These are phyloP conservation scores for Drosophila colorata DNA, from an alignment of 2,888 invertebrate genomes.

Conservation along the genomic window DNA sequence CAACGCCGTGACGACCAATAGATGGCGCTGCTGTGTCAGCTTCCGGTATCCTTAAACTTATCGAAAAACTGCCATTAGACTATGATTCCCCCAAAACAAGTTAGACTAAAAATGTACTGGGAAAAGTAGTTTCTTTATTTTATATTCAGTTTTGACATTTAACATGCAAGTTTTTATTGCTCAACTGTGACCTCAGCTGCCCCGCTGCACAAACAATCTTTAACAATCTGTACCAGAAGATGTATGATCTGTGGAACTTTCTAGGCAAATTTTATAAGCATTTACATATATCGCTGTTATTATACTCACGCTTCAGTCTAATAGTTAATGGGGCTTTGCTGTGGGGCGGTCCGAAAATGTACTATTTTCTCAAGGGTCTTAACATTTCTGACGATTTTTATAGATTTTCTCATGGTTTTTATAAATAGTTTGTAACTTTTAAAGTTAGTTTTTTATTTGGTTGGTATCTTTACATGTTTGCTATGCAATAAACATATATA, in stretches of 20 bases:
- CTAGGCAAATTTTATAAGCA: constrained; percentile 17
- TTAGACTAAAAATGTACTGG: constrained; percentile 9
- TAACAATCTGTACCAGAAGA: constrained; percentile 34
- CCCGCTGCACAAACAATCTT: constrained; percentile 26
- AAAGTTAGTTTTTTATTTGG: constrained; percentile 64
- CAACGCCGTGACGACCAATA: constrained; percentile 9
- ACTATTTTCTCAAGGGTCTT: constrained; percentile 4
- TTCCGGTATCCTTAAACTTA: background rate
- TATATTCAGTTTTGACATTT: constrained; percentile 10
- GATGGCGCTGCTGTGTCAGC: background rate
- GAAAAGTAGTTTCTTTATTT: constrained; percentile 47
- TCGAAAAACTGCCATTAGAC: background rate
- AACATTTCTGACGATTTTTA: constrained; percentile 1
- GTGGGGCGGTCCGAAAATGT: constrained; percentile 16
- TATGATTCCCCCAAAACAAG: background rate
- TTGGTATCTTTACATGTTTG: constrained; percentile 65
- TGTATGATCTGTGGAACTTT: constrained; percentile 5
- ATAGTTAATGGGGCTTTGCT: constrained; percentile 26
- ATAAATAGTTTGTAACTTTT: constrained; percentile 73
- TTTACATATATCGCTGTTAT: constrained; percentile 5
- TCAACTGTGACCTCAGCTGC: constrained; percentile 19
- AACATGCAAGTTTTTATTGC: constrained; percentile 25
- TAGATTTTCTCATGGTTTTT: constrained; percentile 23
- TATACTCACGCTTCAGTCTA: constrained; percentile 69
- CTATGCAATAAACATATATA: constrained; percentile 76